Evolutionary conservation across 2,888 invertebrate species (phyloP).

Genomic region (Plebejus argus): DNA sequence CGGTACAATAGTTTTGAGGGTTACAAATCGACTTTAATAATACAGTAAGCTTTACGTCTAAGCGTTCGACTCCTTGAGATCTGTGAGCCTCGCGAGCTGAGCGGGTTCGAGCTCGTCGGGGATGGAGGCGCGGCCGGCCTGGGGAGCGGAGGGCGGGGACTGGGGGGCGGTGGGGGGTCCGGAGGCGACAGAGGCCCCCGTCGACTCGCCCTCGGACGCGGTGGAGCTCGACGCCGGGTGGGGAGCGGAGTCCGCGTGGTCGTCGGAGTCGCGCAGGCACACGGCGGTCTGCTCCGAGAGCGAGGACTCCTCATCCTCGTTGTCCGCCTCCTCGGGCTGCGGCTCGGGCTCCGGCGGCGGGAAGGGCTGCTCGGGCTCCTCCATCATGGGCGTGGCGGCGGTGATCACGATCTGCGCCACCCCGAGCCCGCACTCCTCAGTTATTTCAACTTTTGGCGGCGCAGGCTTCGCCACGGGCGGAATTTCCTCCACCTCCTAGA

Average conservation of each 20-base stretch:
- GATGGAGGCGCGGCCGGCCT: slow-evolving; percentile 90
- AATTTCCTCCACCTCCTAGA: slow-evolving; percentile 48
- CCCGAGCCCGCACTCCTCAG: slow-evolving; percentile 84
- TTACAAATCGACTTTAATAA: slow-evolving; percentile 26
- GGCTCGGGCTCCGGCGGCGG: slow-evolving; percentile 78
- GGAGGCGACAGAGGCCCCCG: slow-evolving; percentile 80
- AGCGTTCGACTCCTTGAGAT: slow-evolving; percentile 95
- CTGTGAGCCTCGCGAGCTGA: slow-evolving; percentile 92
- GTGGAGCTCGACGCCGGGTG: slow-evolving; percentile 83
- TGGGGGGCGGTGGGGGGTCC: slow-evolving; percentile 80
- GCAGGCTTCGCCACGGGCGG: slow-evolving; percentile 53
- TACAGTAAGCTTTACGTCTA: slow-evolving; percentile 64
- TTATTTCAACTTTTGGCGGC: slow-evolving; percentile 65
- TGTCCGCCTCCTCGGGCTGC: slow-evolving; percentile 49
- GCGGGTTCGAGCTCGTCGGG: slow-evolving; percentile 94
- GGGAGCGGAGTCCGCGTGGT: slow-evolving; percentile 81
- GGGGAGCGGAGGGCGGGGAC: slow-evolving; percentile 84
- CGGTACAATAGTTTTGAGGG: background rate
- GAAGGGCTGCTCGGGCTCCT: slow-evolving; percentile 90
- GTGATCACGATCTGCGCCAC: slow-evolving; percentile 96
- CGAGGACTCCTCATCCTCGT: slow-evolving; percentile 74
- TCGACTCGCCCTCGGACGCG: slow-evolving; percentile 84
- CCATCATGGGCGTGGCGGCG: slow-evolving; percentile 95
- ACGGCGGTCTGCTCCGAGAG: slow-evolving; percentile 75
- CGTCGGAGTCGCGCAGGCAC: slow-evolving; percentile 70